These are phyloP conservation scores for Acestrorhynchus altus DNA, from an alignment of 2,797 vertebrate species.

Conservation along the genomic window DNA sequence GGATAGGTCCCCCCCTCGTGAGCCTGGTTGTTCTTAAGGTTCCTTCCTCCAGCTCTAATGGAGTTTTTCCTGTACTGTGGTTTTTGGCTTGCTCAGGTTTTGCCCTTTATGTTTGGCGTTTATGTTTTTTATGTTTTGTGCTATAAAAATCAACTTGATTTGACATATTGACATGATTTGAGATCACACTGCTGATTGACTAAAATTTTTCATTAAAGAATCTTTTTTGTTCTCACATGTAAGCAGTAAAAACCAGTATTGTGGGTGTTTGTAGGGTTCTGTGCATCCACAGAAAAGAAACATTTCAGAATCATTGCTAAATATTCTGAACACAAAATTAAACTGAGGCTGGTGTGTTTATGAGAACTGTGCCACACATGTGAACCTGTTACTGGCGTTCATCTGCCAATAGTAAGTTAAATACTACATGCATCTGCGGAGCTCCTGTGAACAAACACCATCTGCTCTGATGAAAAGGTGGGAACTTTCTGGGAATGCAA, in stretches of 20 bases:
- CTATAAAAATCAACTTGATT: too few relatives aligned
- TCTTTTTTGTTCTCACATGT: not conserved
- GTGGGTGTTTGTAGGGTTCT: not conserved
- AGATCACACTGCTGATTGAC: too few relatives aligned
- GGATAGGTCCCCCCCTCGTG: too few relatives aligned
- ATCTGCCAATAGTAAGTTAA: constrained; percentile 22
- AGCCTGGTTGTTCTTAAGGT: too few relatives aligned
- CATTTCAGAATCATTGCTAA: not conserved
- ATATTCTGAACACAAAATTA: not conserved
- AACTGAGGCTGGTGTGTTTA: not conserved
- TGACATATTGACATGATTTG: too few relatives aligned
- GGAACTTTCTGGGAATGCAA: constrained; percentile 64
- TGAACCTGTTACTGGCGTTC: constrained; percentile 14
- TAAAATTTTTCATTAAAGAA: not conserved
- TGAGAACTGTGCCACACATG: not conserved
- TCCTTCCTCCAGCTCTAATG: too few relatives aligned
- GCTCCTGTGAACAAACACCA: constrained; percentile 50
- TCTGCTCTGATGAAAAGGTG: constrained; percentile 59
- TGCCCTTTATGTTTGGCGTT: too few relatives aligned
- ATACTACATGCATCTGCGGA: not conserved
- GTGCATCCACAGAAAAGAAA: not conserved
- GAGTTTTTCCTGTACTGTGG: too few relatives aligned
- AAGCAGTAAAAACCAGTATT: not conserved
- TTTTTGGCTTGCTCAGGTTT: too few relatives aligned
- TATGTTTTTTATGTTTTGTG: too few relatives aligned